These are phyloP conservation scores for Eudemis profundana DNA, from an alignment of 2,888 invertebrate genomes.

Conservation along the genomic window DNA sequence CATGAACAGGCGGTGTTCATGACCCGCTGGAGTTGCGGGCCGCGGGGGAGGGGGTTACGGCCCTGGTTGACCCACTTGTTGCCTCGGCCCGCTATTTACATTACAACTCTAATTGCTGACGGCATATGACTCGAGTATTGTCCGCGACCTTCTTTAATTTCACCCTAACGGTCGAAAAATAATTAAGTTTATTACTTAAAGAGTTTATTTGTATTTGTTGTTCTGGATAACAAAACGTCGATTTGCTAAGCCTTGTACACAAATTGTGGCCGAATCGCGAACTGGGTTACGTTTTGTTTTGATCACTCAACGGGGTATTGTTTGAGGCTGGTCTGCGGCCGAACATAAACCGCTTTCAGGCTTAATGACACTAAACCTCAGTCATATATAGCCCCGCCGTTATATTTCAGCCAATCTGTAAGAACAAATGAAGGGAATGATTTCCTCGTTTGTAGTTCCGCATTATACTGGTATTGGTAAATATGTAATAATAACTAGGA, in stretches of 20 bases:
- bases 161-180: not conserved
- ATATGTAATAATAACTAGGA: too few relatives aligned
- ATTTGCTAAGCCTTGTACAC: slow-evolving; percentile 15
- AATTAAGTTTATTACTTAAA: not conserved
- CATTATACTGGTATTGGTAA: not conserved
- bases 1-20: slow-evolving; percentile 79
- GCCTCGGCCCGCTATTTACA: slow-evolving; percentile 76
- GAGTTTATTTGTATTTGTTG: slow-evolving; percentile 13
- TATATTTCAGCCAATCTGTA: slow-evolving; percentile 28
- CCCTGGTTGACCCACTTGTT: slow-evolving; percentile 83
- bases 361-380: slow-evolving; percentile 35
- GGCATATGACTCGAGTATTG: slow-evolving; percentile 61
- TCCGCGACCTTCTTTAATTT: slow-evolving; percentile 59
- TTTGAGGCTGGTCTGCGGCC: slow-evolving; percentile 4
- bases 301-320: slow-evolving; percentile 15
- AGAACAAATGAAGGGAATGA: slow-evolving; percentile 1
- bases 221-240: slow-evolving; percentile 4
- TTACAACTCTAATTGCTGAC: slow-evolving; percentile 71
- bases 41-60: slow-evolving; percentile 47
- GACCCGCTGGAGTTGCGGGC: slow-evolving; percentile 65
- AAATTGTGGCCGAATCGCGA: not conserved
- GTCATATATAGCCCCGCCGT: slow-evolving; percentile 14
- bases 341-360: slow-evolving; percentile 31
- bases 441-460: not conserved
- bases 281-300: slow-evolving; percentile 29